Percentiles rank a stretch among this genome's conserved stretches.
Conservation (phyloP, 2,797 vertebrate species). For the Dryobates pubescens region DNA sequence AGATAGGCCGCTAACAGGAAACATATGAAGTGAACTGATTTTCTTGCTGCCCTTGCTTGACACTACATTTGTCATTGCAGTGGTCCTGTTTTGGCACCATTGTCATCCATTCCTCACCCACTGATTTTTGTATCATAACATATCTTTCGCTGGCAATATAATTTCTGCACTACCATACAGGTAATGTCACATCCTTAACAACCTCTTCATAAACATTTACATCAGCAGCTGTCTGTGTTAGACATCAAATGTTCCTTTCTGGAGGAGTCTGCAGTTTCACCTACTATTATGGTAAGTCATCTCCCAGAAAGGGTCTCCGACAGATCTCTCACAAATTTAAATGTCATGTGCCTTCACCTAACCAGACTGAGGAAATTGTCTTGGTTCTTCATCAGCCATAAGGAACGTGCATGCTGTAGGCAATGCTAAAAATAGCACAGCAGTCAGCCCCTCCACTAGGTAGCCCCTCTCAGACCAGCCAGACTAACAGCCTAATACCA, state of each 20-base stretch:
- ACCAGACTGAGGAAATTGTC: background rate
- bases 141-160: background rate
- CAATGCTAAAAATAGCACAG: background rate
- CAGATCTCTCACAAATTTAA: background rate
- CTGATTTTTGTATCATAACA: slow-evolving; percentile 30
- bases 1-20: background rate
- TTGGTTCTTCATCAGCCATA: rapidly evolving
- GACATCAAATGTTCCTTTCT: slow-evolving; percentile 27
- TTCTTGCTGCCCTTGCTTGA: background rate
- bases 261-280: slow-evolving; percentile 8
- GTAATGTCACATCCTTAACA: background rate
- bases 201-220: slow-evolving; percentile 47
- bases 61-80: slow-evolving; percentile 13
- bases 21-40: slow-evolving; percentile 13
- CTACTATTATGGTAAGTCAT: background rate
- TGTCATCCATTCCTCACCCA: background rate
- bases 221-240: slow-evolving; percentile 1
- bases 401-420: background rate
- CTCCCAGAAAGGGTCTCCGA: background rate
- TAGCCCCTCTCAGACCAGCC: background rate
- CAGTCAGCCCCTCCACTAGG: background rate
- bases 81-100: slow-evolving; percentile 11
- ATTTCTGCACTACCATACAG: slow-evolving; percentile 19
- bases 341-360: background rate
- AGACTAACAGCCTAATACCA: background rate